A percentile compares a stretch with the other conserved stretches of the same genome.
phyloP scores from a whole-genome alignment of 1,140 invertebrate genomes.

The Panonychus citri region DNA sequence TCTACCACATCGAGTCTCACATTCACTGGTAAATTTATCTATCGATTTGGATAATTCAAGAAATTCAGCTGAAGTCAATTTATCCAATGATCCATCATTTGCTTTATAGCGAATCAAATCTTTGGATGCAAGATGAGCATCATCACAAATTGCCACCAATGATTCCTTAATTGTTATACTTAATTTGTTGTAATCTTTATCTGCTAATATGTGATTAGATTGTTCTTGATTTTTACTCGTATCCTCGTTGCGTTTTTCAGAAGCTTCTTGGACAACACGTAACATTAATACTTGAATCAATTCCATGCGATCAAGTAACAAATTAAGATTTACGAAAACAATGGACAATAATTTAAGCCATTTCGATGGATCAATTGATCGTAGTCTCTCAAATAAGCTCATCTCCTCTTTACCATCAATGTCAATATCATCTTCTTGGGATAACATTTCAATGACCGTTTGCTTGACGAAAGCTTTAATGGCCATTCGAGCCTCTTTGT shows the following conservation, averaged over 20 bases:
- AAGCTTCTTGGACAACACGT: slow-evolving; percentile 3
- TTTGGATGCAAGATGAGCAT: slow-evolving; percentile 69
- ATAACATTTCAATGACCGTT: slow-evolving; percentile 26
- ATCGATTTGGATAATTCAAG: slow-evolving; percentile 48
- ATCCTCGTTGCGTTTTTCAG: background rate
- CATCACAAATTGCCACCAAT: slow-evolving; percentile 55
- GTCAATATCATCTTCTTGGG: slow-evolving; percentile 23
- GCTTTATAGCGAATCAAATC: slow-evolving; percentile 44
- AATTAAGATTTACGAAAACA: slow-evolving; percentile 41
- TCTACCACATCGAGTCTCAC: slow-evolving; percentile 49
- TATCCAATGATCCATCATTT: slow-evolving; percentile 32
- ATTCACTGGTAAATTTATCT: slow-evolving; percentile 48
- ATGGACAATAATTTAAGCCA: slow-evolving; percentile 52
- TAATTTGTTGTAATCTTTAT: slow-evolving; percentile 40
- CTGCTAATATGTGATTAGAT: slow-evolving; percentile 31
- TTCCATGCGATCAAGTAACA: slow-evolving; percentile 36
- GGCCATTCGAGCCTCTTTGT: slow-evolving; percentile 65
- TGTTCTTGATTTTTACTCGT: background rate
- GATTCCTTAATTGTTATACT: slow-evolving; percentile 45
- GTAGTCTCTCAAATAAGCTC: slow-evolving; percentile 41
- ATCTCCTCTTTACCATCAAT: slow-evolving; percentile 45
- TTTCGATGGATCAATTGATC: slow-evolving; percentile 39
- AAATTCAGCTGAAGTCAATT: slow-evolving; percentile 42
- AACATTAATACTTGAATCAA: slow-evolving; percentile 21
- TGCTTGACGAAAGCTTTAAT: slow-evolving; percentile 67